Evolutionary conservation across 1,140 invertebrate genomes (phyloP).

Genomic region (Latrodectus geometricus): DNA sequence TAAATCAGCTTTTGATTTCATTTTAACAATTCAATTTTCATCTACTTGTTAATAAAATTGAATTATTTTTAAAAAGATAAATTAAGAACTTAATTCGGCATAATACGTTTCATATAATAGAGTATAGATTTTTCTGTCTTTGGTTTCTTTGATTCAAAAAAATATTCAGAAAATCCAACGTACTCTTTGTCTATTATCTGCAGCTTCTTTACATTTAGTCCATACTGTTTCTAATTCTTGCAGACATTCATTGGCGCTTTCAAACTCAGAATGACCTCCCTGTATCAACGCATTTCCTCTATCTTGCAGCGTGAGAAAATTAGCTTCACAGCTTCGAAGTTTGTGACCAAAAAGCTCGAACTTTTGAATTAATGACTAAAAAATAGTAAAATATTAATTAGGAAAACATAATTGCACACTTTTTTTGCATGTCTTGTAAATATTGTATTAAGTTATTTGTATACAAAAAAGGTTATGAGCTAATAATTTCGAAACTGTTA

Average conservation of each 20-base stretch:
- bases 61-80: no score
- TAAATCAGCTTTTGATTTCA: no score
- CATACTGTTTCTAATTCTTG: constrained; percentile 26
- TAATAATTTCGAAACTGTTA: background rate
- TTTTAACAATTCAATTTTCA: no score
- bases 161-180: no score
- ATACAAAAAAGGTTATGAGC: no score
- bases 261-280: constrained; percentile 24
- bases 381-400: constrained; percentile 14
- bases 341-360: constrained; percentile 21
- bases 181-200: constrained; percentile 29
- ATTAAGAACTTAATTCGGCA: no score
- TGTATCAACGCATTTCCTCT: constrained; percentile 14
- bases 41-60: no score
- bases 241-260: constrained; percentile 21
- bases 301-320: background rate
- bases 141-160: no score
- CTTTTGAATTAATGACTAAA: constrained; percentile 48
- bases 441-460: no score
- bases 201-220: constrained; percentile 25
- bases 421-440: background rate
- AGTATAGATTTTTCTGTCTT: no score
- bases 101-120: no score
- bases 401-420: background rate
- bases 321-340: constrained; percentile 2